Percentiles rank a stretch among this genome's conserved stretches.
phyloP scores from a whole-genome alignment of 2,113 vertebrate genomes.

The Dunckerocampus dactyliophorus region DNA sequence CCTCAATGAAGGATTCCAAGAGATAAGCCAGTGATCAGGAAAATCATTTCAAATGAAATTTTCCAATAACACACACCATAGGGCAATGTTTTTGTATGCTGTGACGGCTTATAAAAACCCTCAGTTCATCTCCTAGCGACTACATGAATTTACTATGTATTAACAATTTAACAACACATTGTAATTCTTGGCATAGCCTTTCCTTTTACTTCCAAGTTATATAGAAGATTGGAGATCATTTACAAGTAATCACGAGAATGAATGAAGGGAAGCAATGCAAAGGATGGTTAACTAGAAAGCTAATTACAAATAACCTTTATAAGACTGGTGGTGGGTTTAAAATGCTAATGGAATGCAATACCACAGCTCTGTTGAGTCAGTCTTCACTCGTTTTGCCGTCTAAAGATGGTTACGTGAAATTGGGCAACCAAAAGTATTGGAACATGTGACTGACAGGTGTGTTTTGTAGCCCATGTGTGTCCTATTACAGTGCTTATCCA shows the following conservation, averaged over 20 bases:
- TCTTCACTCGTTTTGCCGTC: no score
- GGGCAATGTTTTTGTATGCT: conserved; percentile 47
- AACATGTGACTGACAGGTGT: no score
- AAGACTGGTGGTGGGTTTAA: background rate
- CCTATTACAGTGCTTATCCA: no score
- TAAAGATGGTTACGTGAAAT: no score
- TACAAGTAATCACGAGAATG: background rate
- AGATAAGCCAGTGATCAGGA: conserved; percentile 79
- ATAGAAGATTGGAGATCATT: background rate
- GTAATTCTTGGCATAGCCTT: no score
- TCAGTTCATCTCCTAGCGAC: background rate
- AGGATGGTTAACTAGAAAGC: background rate
- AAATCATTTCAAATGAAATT: conserved; percentile 77
- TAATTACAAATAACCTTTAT: background rate
- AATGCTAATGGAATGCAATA: no score
- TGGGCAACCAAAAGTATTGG: no score
- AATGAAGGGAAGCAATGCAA: background rate
- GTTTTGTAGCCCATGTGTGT: no score
- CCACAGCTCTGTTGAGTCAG: no score
- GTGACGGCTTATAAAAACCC: background rate
- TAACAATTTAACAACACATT: background rate
- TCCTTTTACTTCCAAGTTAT: background rate
- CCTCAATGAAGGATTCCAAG: conserved; percentile 71
- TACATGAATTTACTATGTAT: background rate
- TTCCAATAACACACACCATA: conserved; percentile 73